Percentiles rank a stretch among this genome's conserved stretches.
phyloP scores from a whole-genome alignment of 2,113 vertebrate species.

The Notarius lentiginosus region DNA sequence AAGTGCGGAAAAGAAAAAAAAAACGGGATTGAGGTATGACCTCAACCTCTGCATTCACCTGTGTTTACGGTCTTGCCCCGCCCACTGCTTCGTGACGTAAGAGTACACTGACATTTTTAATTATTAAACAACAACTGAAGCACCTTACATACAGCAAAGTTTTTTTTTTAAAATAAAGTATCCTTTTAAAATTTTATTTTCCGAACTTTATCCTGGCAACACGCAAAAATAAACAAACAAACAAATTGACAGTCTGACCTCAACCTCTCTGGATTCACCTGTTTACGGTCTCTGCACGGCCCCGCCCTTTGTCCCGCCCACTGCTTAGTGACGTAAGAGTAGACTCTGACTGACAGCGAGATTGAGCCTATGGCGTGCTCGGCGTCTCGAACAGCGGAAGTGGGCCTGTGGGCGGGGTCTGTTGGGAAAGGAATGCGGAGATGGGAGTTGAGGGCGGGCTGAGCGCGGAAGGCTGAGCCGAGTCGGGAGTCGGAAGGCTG shows the following conservation, averaged over 20 bases:
- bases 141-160: no score
- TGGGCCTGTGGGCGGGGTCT: constrained; percentile 47
- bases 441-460: constrained; percentile 18
- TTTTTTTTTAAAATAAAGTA: background rate
- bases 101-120: no score
- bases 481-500: constrained; percentile 4
- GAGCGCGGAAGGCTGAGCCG: background rate
- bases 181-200: background rate
- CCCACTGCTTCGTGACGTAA: background rate
- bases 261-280: background rate
- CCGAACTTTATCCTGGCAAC: background rate
- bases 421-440: constrained; percentile 26
- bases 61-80: background rate
- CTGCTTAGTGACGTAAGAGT: background rate
- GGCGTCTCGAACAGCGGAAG: constrained; percentile 62
- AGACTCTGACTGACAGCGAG: background rate
- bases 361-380: background rate
- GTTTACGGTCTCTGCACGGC: background rate
- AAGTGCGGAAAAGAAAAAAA: background rate
- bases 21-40: no score
- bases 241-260: background rate
- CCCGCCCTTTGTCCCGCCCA: background rate
- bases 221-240: background rate
- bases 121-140: no score
- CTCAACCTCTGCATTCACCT: background rate